A percentile compares a stretch with the other conserved stretches of the same genome.
Conservation (phyloP, 2,888 invertebrate species). For the Torymus texanus region DNA sequence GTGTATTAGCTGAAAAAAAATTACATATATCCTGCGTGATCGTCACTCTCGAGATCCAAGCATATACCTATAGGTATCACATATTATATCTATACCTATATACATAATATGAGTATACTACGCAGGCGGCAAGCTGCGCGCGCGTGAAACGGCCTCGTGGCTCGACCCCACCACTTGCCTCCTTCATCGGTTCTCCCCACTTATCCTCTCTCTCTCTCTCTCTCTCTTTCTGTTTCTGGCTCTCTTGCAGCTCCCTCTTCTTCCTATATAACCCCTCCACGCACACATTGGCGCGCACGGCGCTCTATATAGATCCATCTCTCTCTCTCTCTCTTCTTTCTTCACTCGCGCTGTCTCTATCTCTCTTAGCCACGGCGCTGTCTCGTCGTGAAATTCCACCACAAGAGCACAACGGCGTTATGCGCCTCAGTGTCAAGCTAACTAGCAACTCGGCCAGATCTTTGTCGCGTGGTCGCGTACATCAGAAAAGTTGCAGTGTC, state of each 20-base stretch:
- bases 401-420: constrained; percentile 37
- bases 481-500: neutral
- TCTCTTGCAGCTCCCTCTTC: constrained; percentile 10
- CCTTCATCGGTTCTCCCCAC: too few species aligned
- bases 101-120: neutral
- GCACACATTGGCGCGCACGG: neutral
- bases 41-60: too few species aligned
- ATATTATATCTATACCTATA: too few species aligned
- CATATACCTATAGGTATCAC: too few species aligned
- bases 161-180: too few species aligned
- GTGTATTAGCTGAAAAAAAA: too few species aligned
- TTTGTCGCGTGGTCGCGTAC: neutral
- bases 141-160: constrained; percentile 41
- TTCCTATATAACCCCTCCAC: neutral
- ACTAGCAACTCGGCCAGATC: constrained; percentile 36
- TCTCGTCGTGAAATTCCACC: constrained; percentile 44
- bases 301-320: constrained; percentile 7
- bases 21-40: too few species aligned
- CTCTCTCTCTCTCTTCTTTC: constrained; percentile 6
- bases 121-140: neutral
- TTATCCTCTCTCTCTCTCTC: too few species aligned
- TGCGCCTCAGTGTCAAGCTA: constrained; percentile 47
- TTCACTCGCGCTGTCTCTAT: neutral
- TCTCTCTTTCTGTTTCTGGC: too few species aligned
- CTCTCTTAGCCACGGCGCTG: neutral